Conservation (phyloP, 2,888 invertebrate species). For the Diogma glabrata region DNA sequence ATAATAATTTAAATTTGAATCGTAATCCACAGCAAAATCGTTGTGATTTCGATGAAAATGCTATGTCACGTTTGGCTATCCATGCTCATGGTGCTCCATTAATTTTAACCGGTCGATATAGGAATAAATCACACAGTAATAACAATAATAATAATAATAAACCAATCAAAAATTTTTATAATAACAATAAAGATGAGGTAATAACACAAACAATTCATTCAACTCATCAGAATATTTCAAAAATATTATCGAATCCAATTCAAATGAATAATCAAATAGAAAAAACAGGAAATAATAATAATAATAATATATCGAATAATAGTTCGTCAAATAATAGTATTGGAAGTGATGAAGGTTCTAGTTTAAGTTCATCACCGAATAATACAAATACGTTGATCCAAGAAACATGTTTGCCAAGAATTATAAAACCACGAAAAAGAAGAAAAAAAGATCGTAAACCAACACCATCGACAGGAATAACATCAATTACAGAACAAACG, state of each 20-base stretch:
- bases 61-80: slow-evolving; percentile 61
- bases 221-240: no score
- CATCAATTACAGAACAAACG: slow-evolving; percentile 1
- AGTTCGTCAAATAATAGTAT: slow-evolving; percentile 28
- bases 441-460: slow-evolving; percentile 83
- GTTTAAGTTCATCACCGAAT: slow-evolving; percentile 30
- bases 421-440: slow-evolving; percentile 79
- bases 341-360: slow-evolving; percentile 66
- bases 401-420: slow-evolving; percentile 71
- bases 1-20: slow-evolving; percentile 10
- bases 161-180: background rate
- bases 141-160: slow-evolving; percentile 12
- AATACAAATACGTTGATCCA: slow-evolving; percentile 25
- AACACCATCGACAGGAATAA: slow-evolving; percentile 16
- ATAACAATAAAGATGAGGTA: slow-evolving; percentile 7
- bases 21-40: slow-evolving; percentile 14
- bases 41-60: slow-evolving; percentile 21
- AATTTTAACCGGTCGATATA: slow-evolving; percentile 55
- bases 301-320: background rate
- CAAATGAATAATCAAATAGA: background rate
- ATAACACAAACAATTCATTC: background rate
- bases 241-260: background rate
- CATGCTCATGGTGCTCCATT: slow-evolving; percentile 80
- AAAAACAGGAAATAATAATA: no score
- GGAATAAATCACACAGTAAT: slow-evolving; percentile 26